phyloP scores from a whole-genome alignment of 1,140 invertebrate species.

The Artemia franciscana region DNA sequence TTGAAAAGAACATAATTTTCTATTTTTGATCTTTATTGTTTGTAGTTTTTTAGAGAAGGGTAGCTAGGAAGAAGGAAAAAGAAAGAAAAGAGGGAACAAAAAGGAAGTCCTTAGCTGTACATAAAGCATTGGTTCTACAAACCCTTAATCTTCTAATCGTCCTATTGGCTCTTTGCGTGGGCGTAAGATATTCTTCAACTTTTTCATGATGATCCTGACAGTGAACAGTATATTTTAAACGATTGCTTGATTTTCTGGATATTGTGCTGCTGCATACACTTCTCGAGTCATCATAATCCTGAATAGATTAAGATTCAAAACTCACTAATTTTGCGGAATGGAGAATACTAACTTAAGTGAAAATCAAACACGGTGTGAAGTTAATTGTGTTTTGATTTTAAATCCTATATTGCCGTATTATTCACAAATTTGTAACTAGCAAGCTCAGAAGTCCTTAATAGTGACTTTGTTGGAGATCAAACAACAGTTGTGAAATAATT shows the following conservation, averaged over 20 bases:
- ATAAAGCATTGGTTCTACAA: not conserved
- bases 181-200: constrained; percentile 55
- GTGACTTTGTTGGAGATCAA: too few relatives aligned
- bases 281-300: not conserved
- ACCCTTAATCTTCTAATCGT: constrained; percentile 40
- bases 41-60: not conserved
- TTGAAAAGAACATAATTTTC: too few relatives aligned
- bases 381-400: too few relatives aligned
- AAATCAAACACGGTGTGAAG: too few relatives aligned
- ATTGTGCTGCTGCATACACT: not conserved
- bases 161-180: constrained; percentile 52
- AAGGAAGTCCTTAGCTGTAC: constrained; percentile 2
- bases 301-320: too few relatives aligned
- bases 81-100: constrained; percentile 16
- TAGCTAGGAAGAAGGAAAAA: not conserved
- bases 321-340: too few relatives aligned
- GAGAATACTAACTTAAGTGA: too few relatives aligned
- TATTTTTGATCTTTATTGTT: not conserved
- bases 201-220: constrained; percentile 45
- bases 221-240: constrained; percentile 39
- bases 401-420: too few relatives aligned
- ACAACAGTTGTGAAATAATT: too few relatives aligned
- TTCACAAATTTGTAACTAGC: too few relatives aligned
- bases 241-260: not conserved
- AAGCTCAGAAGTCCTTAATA: too few relatives aligned